These are phyloP conservation scores for Dicrostonyx torquatus DNA, from an alignment of 2,797 vertebrate species.

Conservation along the genomic window DNA sequence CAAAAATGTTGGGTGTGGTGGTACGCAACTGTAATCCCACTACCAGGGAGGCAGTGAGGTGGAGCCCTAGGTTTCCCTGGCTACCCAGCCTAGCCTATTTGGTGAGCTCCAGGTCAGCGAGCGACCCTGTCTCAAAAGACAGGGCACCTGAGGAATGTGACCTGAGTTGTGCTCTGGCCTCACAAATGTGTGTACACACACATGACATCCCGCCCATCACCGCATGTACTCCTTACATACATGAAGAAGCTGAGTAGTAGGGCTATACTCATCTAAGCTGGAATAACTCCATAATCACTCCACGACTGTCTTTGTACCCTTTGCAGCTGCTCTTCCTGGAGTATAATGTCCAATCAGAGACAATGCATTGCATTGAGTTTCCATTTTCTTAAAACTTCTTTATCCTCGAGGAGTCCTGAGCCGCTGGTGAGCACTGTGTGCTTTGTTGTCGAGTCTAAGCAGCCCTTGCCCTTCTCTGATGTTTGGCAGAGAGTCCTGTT, in stretches of 20 bases:
- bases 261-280: not conserved
- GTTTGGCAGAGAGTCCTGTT: not conserved
- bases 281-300: not conserved
- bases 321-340: not conserved
- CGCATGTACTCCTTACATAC: no score
- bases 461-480: not conserved
- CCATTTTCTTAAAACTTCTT: not conserved
- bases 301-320: not conserved
- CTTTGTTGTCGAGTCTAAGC: not conserved
- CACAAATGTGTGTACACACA: not conserved
- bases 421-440: no score
- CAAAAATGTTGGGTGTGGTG: not conserved
- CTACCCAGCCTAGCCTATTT: not conserved
- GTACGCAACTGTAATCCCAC: no score
- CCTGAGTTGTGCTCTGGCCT: not conserved
- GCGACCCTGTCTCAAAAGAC: not conserved
- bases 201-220: no score
- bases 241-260: not conserved
- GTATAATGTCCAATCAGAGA: not conserved
- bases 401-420: not conserved
- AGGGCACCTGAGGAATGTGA: not conserved
- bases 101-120: not conserved
- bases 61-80: not conserved
- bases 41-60: not conserved
- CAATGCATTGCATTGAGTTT: not conserved